These are phyloP conservation scores for Sylvietta virens DNA, from an alignment of 2,113 vertebrate species.

Conservation along the genomic window DNA sequence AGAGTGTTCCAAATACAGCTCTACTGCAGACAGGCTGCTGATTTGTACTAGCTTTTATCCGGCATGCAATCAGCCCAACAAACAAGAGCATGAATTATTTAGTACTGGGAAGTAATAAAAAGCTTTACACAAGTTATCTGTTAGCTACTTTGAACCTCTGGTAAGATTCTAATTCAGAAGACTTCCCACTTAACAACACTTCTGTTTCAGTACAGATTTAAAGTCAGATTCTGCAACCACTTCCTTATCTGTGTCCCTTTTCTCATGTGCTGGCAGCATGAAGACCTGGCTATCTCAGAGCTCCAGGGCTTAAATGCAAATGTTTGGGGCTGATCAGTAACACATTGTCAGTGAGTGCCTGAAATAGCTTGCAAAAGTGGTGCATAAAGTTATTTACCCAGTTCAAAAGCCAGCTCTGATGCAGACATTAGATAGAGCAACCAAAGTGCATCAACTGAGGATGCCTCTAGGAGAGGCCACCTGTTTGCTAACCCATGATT, in stretches of 20 bases:
- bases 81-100: neutral
- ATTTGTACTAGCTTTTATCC: neutral
- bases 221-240: slow-evolving; percentile 47
- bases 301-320: neutral
- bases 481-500: neutral
- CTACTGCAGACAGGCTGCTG: neutral
- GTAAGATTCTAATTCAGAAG: neutral
- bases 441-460: neutral
- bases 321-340: neutral
- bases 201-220: slow-evolving; percentile 19
- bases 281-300: neutral
- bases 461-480: neutral
- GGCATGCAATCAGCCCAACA: neutral
- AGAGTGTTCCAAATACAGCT: neutral
- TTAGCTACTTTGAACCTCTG: neutral
- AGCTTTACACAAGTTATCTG: neutral
- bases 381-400: neutral
- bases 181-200: neutral
- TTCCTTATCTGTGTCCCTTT: slow-evolving; percentile 47
- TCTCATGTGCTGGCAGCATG: neutral
- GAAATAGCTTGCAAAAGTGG: neutral
- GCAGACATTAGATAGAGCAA: neutral
- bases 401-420: neutral
- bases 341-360: neutral
- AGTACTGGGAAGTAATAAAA: neutral